These are phyloP conservation scores for Sprattus sprattus DNA, from an alignment of 2,113 vertebrate species.

Conservation along the genomic window DNA sequence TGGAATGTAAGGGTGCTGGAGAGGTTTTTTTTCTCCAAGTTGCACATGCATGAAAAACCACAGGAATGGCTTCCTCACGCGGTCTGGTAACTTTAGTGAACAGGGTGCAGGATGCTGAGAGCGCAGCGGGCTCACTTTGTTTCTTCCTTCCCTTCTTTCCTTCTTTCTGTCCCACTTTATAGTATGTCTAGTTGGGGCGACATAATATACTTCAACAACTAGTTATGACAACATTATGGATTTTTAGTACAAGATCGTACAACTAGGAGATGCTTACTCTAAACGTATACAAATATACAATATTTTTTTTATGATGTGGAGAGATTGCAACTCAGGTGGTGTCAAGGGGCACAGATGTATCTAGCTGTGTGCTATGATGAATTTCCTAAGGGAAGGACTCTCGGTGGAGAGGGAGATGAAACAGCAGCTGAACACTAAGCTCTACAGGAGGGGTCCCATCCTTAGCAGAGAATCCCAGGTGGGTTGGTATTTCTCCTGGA, in stretches of 20 bases:
- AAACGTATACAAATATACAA: too few species aligned
- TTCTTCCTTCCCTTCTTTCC: not conserved
- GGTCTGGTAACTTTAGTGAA: constrained; percentile 13
- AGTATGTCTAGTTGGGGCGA: not conserved
- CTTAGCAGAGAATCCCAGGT: not conserved
- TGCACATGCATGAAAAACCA: constrained; percentile 22
- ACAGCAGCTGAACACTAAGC: not conserved
- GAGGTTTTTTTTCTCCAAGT: constrained; percentile 1
- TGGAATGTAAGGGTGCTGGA: not conserved
- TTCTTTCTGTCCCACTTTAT: not conserved
- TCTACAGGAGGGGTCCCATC: not conserved
- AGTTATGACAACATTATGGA: not conserved
- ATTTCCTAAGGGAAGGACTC: not conserved
- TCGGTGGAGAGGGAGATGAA: not conserved
- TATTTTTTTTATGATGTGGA: not conserved
- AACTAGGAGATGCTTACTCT: too few species aligned
- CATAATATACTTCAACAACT: not conserved
- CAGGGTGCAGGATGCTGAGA: not conserved
- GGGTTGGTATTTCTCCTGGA: not conserved
- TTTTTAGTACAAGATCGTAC: not conserved
- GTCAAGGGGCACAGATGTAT: not conserved
- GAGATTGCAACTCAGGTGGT: not conserved
- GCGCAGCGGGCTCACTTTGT: not conserved
- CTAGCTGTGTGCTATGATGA: not conserved
- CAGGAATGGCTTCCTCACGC: constrained; percentile 19